Base-by-base conservation (phyloP, 2,888 invertebrate species). In the Nymphalis c-album region DNA sequence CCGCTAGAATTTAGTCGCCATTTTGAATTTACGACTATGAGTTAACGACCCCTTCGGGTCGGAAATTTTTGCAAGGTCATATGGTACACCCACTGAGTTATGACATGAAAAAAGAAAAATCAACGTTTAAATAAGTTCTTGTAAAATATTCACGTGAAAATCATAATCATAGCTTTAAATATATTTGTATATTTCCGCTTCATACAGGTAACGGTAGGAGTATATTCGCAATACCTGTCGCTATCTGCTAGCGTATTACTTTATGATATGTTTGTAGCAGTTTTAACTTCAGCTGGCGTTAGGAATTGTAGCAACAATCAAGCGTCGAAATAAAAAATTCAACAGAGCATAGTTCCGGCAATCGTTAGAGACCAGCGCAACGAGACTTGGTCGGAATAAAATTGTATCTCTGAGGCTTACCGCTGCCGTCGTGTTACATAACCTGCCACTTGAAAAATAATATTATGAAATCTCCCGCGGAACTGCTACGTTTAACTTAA, bases 261-360 rank as follows among this genome's bases (percentile, higher is more conserved):
- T 10, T 31, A 31, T 22, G 51, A 17, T 7, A n/a, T 31, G 26
- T 53, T 53, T 53, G 22, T 31, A 55, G 31, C 17, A 10, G 17
- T 55, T 55, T 17, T 17, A 31, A 26, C 31, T 55, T 31, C 53
- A 55, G 53, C 17, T 17, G n/a, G 53, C 53, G 22, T 31, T 55
- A 17, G 53, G n/a, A 22, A 55, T 22, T 17, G 53, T 55, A n/a
- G 31, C 31, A 55, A 55, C 53, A 55, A 55, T 55, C 53, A 55
- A 31, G 53, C 53, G 26, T 55, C 53, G n/a, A 55, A 66, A 71
- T 71, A 59, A 69, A 69, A 67, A 69, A 71, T 71, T 71, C 71
- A 71, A 47, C 46, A 53, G 60, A 66, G 63, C 58, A 35, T 20
- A 58, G 58, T 66, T 71, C 68, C 58, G 64, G 71, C 68, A 65